A percentile compares a stretch with the other conserved stretches of the same genome.
phyloP scores from a whole-genome alignment of 2,113 vertebrate genomes.

The Anarhynchus alexandrinus region DNA sequence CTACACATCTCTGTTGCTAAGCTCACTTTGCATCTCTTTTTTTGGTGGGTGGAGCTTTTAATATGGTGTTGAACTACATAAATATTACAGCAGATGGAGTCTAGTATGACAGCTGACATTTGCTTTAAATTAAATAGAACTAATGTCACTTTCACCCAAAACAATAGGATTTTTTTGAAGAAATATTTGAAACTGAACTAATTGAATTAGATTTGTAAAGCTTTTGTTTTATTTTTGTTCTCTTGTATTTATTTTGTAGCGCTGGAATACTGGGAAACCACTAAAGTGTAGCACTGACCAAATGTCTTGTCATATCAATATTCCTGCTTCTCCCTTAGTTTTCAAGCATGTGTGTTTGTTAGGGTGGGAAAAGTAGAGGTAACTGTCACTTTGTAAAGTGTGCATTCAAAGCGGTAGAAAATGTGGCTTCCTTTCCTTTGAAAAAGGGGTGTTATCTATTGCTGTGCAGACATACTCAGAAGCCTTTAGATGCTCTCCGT shows the following conservation, averaged over 20 bases:
- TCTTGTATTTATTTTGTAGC: slow-evolving; percentile 52
- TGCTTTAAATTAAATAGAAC: slow-evolving; percentile 37
- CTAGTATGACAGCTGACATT: slow-evolving; percentile 76
- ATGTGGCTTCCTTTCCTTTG: slow-evolving; percentile 70
- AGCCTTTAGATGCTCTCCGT: background rate
- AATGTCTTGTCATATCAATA: slow-evolving; percentile 55
- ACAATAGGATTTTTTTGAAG: background rate
- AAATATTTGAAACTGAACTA: background rate
- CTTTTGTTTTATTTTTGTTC: slow-evolving; percentile 33
- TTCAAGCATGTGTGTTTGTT: slow-evolving; percentile 70
- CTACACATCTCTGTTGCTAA: slow-evolving; percentile 78
- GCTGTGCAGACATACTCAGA: slow-evolving; percentile 73
- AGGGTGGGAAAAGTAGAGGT: slow-evolving; percentile 56
- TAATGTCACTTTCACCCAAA: slow-evolving; percentile 43
- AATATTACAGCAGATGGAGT: slow-evolving; percentile 65
- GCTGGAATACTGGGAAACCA: slow-evolving; percentile 56
- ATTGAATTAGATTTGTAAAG: background rate
- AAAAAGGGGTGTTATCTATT: slow-evolving; percentile 73
- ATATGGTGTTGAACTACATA: slow-evolving; percentile 43
- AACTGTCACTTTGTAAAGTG: slow-evolving; percentile 24
- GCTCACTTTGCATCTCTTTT: slow-evolving; percentile 68
- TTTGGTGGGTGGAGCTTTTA: slow-evolving; percentile 68
- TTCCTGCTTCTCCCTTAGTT: slow-evolving; percentile 71
- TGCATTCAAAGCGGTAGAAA: slow-evolving; percentile 47
- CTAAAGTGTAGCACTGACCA: slow-evolving; percentile 14